These are phyloP conservation scores for Oophaga pumilio DNA, from an alignment of 2,113 vertebrate species.

Conservation along the genomic window DNA sequence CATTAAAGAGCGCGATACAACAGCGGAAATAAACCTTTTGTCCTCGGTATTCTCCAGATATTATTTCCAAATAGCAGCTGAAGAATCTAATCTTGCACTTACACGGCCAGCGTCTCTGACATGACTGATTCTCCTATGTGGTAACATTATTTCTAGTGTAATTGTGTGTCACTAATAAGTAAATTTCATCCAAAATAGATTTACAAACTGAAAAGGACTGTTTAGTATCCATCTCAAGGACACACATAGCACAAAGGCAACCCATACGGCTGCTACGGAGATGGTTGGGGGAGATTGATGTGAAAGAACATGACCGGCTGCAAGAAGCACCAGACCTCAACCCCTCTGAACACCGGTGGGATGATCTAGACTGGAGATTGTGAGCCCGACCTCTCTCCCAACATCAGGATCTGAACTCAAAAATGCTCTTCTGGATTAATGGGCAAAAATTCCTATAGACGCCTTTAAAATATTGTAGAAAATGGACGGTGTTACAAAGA, in stretches of 20 bases:
- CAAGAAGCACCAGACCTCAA: too few species aligned
- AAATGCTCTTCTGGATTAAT: too few species aligned
- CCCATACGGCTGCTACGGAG: not conserved
- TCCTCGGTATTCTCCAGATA: not conserved
- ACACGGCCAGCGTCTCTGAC: not conserved
- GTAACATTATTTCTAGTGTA: not conserved
- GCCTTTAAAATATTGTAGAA: too few species aligned
- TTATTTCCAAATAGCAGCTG: not conserved
- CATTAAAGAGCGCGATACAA: not conserved
- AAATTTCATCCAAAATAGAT: not conserved
- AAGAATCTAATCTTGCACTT: conserved; percentile 5
- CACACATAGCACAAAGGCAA: not conserved
- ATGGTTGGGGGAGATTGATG: too few species aligned
- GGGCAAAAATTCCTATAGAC: too few species aligned
- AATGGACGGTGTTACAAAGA: too few species aligned
- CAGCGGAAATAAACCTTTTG: not conserved
- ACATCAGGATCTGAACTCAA: too few species aligned
- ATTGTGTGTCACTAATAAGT: not conserved
- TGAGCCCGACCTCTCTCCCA: too few species aligned
- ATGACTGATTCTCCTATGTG: not conserved
- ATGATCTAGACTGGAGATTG: too few species aligned
- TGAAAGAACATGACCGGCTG: too few species aligned
- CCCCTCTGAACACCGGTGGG: too few species aligned
- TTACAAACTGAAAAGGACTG: not conserved
- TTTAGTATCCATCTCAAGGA: not conserved